Conservation (phyloP, 2,113 vertebrate species). For the Bettongia penicillata region DNA sequence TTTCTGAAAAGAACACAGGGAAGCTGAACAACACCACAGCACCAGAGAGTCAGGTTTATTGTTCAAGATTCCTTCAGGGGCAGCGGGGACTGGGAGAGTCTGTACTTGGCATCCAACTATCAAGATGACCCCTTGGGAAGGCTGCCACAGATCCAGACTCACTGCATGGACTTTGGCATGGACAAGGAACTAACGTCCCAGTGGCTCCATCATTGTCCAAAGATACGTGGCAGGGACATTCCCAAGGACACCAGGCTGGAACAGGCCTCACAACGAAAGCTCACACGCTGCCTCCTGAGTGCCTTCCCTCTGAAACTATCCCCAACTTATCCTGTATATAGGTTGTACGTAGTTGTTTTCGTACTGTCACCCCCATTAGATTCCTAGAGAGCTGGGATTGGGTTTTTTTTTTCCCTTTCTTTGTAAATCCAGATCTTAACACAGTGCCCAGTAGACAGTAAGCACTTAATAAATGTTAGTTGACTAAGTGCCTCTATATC, state of each 20-base stretch:
- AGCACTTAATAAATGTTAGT: background rate
- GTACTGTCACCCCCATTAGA: background rate
- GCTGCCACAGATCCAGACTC: background rate
- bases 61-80: constrained; percentile 28
- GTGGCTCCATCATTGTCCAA: background rate
- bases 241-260: background rate
- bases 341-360: background rate
- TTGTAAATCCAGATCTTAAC: background rate
- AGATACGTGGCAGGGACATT: background rate
- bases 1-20: constrained; percentile 47
- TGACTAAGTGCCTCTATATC: background rate
- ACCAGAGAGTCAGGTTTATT: background rate
- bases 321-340: background rate
- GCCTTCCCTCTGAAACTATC: background rate
- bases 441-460: background rate
- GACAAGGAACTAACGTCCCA: background rate
- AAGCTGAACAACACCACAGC: constrained; percentile 51
- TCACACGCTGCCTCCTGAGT: background rate
- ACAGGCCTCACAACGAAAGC: background rate
- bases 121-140: background rate
- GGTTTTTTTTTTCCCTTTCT: background rate
- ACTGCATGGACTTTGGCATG: background rate
- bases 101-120: background rate
- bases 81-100: constrained; percentile 39
- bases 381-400: background rate